Evolutionary conservation across 2,113 vertebrate genomes (phyloP), one percentile per base, ranked within the genome.

Genomic region (Polyodon spathula): DNA sequence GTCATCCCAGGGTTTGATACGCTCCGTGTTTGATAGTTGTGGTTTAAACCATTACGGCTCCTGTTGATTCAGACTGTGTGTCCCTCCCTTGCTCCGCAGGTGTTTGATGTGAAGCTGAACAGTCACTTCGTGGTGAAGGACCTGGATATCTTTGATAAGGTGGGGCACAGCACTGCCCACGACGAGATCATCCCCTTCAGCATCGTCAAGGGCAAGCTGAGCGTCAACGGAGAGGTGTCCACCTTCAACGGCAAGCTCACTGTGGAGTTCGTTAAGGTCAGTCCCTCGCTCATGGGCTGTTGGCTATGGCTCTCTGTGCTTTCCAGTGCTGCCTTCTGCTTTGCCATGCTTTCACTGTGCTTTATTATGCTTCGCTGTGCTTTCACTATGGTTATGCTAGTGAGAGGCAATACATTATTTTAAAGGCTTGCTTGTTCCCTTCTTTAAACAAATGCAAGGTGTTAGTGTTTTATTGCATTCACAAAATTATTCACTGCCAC

Each of bases 251-350:
- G 93, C 63, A 97, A 96, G 64, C 94, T 99, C 61, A 84, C 81
- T 37, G 92, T 96, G 59, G 96, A 99, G 75, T 99, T 99, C 78
- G 95, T 99, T 55, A 99, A 99, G 93, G 96, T 98, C 83, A 83
- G 27, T 3, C 41, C 1, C n/a, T 4, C 37, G 4, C 15, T 2
- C 6, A 6, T 16, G 6, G 17, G 57, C 43, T 54, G 37, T 11
- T 56, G 37, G 37, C 12, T 11, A 12, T 4, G 37, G 8, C 55
- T 6, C n/a, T 11, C 6, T 27, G 6, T 7, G 10, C 40, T 17
- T 56, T 43, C 7, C 15, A 37, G 37, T 44, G 41, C 57, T 12
- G 39, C 40, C n/a, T 63, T 43, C 40, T 67, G 14, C 40, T 7
- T 46, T 66, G 42, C 57, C 39, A n/a, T n/a, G n/a, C n/a, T n/a